Evolutionary conservation across 2,797 vertebrate species (phyloP).

Genomic region (Sebastes reedi): DNA sequence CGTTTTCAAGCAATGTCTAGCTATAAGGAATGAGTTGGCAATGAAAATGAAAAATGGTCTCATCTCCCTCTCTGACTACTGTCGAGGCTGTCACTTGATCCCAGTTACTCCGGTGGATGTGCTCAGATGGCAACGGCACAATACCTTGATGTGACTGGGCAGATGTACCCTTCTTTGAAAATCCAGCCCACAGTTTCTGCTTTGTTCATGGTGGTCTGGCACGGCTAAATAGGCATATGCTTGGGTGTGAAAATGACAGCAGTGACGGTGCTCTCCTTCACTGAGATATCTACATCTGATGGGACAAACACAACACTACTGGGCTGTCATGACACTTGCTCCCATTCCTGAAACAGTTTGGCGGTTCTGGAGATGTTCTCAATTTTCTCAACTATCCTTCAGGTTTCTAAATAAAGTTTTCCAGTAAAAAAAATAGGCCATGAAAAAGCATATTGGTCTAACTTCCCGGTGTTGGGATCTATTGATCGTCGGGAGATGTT

Average conservation of each 20-base stretch:
- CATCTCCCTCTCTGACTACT: neutral
- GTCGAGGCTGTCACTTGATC: slow-evolving; percentile 16
- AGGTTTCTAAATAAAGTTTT: neutral
- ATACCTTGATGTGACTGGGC: neutral
- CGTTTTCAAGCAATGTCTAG: neutral
- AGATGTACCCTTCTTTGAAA: neutral
- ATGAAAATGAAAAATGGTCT: slow-evolving; percentile 8
- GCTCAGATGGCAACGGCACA: neutral
- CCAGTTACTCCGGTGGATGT: neutral
- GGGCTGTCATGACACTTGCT: neutral
- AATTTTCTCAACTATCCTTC: neutral
- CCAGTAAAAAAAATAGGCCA: neutral
- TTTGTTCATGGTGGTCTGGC: neutral
- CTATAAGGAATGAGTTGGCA: neutral
- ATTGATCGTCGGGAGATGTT: neutral
- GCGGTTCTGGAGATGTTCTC: neutral
- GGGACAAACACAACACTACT: neutral
- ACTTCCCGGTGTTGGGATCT: neutral
- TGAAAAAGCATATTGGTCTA: neutral
- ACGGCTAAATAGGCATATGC: neutral
- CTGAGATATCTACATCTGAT: neutral
- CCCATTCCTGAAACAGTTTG: neutral
- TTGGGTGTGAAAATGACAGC: neutral
- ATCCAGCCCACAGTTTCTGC: neutral
- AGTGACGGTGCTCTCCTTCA: neutral